Base-by-base conservation (phyloP, 2,888 invertebrate genomes). In the Notodonta ziczac region DNA sequence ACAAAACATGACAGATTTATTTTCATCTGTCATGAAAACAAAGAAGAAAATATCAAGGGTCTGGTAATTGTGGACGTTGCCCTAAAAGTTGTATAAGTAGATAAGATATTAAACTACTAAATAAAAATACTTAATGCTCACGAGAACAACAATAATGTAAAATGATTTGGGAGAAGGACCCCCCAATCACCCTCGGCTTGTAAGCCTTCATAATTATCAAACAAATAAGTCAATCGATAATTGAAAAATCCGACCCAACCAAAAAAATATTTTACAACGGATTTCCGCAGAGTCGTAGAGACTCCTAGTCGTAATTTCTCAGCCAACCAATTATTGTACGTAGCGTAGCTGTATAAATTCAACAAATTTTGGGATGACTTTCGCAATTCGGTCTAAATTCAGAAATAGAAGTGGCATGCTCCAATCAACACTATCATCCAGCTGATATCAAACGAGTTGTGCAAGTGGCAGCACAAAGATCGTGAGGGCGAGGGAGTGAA, bases 381-480 rank as follows among this genome's bases (percentile, higher is more conserved):
- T 81, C 74, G 77, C 74, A 82, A 83, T 81, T 63, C 72, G 73
- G 73, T 76, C 80, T 74, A 73, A 79, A 83, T 80, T 77, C 77
- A 76, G 77, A 72, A 68, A 35, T 72, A 71, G 72, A 79, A 72
- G 76, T 78, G 79, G 77, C 77, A 76, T 77, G 77, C 74, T 80
- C 76, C 75, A 84, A 84, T 87, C 82, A 76, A 77, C 82, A 84
- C 83, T 88, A 89, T 89, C 87, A 87, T 88, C 87, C 91, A 91
- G 90, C 91, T 92, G 91, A 91, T 92, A 91, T 84, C 83, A 82
- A 76, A 69, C 75, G 80, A 81, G 89, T 91, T 91, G 91, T 91
- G 91, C 91, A 92, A 92, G 90, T 88, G 85, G 80, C 88, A 86
- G 89, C 90, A 87, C 90, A 91, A 90, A 91, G 91, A 92, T 91